Evolutionary conservation across 1,140 invertebrate genomes (phyloP).

Genomic region (Halesus radiatus): DNA sequence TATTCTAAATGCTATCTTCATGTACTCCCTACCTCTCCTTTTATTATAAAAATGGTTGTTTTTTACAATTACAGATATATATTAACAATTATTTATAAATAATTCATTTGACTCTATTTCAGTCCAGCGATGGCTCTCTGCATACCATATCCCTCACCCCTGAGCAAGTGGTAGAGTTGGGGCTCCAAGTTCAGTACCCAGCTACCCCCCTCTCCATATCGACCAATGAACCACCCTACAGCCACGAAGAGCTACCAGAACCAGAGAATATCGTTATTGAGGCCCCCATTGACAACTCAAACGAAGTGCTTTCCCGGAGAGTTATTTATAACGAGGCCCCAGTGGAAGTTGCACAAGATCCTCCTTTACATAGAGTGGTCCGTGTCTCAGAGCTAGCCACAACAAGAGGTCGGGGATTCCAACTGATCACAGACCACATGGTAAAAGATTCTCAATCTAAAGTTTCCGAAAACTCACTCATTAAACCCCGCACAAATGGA

Average conservation of each 20-base stretch:
- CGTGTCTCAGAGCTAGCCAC: constrained; percentile 27
- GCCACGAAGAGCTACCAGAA: constrained; percentile 2
- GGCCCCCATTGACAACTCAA: neutral
- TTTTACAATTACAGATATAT: too few species aligned
- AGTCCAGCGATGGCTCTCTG: constrained; percentile 45
- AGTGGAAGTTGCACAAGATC: neutral
- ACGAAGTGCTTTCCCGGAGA: neutral
- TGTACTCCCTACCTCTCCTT: neutral
- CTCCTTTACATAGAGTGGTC: constrained; percentile 33
- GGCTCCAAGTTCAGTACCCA: constrained; percentile 44
- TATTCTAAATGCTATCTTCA: neutral
- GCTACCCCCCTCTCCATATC: neutral
- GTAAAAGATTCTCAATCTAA: neutral
- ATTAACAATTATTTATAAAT: neutral
- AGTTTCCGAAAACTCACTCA: neutral
- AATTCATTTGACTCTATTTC: constrained; percentile 16
- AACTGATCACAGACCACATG: constrained; percentile 42
- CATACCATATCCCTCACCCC: constrained; percentile 47
- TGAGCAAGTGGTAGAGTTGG: constrained; percentile 46
- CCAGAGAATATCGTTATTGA: neutral
- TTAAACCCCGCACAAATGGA: constrained; percentile 11
- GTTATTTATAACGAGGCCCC: constrained; percentile 7
- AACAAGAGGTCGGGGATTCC: constrained; percentile 30
- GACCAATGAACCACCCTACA: neutral
- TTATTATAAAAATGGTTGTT: neutral